phyloP scores from a whole-genome alignment of 2,797 vertebrate species.

The Hipposideros larvatus region DNA sequence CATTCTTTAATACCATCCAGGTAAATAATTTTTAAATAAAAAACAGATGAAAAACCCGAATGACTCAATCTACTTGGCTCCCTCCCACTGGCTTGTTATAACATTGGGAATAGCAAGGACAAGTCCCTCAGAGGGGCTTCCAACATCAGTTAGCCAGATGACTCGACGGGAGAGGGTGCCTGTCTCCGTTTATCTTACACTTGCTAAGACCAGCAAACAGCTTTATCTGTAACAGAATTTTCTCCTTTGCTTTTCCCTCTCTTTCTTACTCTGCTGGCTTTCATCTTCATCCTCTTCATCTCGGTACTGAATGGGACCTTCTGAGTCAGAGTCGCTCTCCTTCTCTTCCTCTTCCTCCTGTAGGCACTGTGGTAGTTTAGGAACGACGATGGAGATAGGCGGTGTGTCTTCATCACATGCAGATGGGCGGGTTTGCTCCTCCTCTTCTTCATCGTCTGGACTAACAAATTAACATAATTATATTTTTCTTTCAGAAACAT shows the following conservation, averaged over 20 bases:
- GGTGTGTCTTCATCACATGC: slow-evolving; percentile 91
- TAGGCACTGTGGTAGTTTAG: slow-evolving; percentile 90
- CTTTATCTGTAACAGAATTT: neutral
- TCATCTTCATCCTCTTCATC: slow-evolving; percentile 97
- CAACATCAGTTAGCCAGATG: neutral
- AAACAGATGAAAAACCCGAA: neutral
- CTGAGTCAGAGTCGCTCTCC: slow-evolving; percentile 95
- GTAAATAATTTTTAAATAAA: neutral
- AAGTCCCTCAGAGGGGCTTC: neutral
- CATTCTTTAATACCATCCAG: slow-evolving; percentile 34
- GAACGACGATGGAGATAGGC: slow-evolving; percentile 92
- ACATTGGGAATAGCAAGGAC: neutral
- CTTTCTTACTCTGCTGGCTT: slow-evolving; percentile 88
- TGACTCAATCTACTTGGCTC: neutral
- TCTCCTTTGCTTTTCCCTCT: neutral
- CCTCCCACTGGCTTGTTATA: neutral
- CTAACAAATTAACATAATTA: slow-evolving; percentile 86
- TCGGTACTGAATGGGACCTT: slow-evolving; percentile 95
- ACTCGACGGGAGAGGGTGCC: neutral
- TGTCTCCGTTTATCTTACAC: neutral
- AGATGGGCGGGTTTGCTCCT: slow-evolving; percentile 90
- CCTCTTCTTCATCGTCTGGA: slow-evolving; percentile 97
- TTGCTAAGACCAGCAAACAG: neutral
- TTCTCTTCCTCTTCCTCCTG: slow-evolving; percentile 91
- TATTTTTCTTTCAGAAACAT: slow-evolving; percentile 73